Conservation (phyloP, 2,797 vertebrate genomes). For the Channallabes apus region DNA sequence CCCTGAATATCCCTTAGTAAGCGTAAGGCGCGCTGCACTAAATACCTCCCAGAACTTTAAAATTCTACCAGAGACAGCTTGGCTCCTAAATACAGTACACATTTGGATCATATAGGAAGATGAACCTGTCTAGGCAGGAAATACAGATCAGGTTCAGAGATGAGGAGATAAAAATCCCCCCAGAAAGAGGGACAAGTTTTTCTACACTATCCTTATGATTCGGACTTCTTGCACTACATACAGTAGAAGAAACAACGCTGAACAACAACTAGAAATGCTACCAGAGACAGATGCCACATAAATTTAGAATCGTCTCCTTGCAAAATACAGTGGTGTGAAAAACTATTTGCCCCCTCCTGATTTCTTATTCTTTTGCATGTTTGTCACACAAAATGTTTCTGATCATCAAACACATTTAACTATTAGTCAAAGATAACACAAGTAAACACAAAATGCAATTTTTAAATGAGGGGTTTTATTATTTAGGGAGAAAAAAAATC, state of each 20-base stretch:
- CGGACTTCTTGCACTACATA: neutral
- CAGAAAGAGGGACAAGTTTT: neutral
- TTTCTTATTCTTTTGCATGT: too few relatives aligned
- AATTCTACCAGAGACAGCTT: neutral
- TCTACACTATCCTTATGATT: neutral
- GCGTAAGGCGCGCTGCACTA: neutral
- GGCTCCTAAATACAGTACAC: neutral
- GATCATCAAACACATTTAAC: too few relatives aligned
- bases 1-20: neutral
- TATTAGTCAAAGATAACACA: too few relatives aligned
- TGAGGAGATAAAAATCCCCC: neutral
- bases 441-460: too few relatives aligned
- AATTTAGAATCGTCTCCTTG: constrained; percentile 21
- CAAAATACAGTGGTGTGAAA: too few relatives aligned
- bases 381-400: too few relatives aligned
- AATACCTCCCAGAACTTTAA: neutral
- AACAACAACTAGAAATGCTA: neutral
- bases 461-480: too few relatives aligned
- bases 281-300: neutral
- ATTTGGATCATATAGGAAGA: neutral
- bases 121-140: constrained; percentile 17
- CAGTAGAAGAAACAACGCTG: neutral
- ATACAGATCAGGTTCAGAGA: constrained; percentile 12
- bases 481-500: too few relatives aligned
- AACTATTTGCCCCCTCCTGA: too few relatives aligned